phyloP scores from a whole-genome alignment of 1,140 invertebrate species.

The Drosophila elegans region DNA sequence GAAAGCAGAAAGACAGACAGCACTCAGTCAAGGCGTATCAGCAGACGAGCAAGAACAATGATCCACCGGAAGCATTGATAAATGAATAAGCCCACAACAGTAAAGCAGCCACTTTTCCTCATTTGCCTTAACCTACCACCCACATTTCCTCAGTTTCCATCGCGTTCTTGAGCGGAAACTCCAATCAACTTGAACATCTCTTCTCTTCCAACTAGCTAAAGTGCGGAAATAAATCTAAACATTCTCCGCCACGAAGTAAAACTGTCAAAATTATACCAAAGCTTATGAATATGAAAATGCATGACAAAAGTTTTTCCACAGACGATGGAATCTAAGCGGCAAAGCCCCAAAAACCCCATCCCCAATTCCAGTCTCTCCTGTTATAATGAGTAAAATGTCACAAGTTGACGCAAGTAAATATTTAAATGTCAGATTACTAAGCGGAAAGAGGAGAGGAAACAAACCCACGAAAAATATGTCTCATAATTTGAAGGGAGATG shows the following conservation, averaged over 20 bases:
- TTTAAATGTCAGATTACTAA: slow-evolving; percentile 84
- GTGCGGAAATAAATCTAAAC: slow-evolving; percentile 79
- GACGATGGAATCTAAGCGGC: slow-evolving; percentile 13
- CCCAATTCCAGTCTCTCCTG: slow-evolving; percentile 30
- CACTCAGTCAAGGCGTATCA: slow-evolving; percentile 37
- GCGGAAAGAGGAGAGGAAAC: slow-evolving; percentile 19
- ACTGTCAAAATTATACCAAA: slow-evolving; percentile 80
- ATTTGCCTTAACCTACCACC: neutral
- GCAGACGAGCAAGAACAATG: slow-evolving; percentile 44
- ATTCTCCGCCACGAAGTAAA: slow-evolving; percentile 58
- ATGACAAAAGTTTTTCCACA: slow-evolving; percentile 60
- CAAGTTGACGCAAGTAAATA: slow-evolving; percentile 84
- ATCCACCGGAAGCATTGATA: slow-evolving; percentile 76
- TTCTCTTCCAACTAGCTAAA: slow-evolving; percentile 32
- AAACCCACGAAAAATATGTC: slow-evolving; percentile 67
- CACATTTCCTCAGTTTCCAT: slow-evolving; percentile 2
- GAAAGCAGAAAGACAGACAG: slow-evolving; percentile 30
- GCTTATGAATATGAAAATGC: slow-evolving; percentile 79
- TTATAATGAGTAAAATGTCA: slow-evolving; percentile 82
- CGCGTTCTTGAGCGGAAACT: slow-evolving; percentile 34
- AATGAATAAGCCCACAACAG: slow-evolving; percentile 57
- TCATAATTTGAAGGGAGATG: slow-evolving; percentile 60
- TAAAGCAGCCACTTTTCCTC: slow-evolving; percentile 4
- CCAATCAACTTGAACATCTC: slow-evolving; percentile 53
- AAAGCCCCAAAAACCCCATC: slow-evolving; percentile 12